Evolutionary conservation across 2,113 vertebrate genomes (phyloP), one percentile per base, ranked within the genome.

Genomic region (Carassius auratus): DNA sequence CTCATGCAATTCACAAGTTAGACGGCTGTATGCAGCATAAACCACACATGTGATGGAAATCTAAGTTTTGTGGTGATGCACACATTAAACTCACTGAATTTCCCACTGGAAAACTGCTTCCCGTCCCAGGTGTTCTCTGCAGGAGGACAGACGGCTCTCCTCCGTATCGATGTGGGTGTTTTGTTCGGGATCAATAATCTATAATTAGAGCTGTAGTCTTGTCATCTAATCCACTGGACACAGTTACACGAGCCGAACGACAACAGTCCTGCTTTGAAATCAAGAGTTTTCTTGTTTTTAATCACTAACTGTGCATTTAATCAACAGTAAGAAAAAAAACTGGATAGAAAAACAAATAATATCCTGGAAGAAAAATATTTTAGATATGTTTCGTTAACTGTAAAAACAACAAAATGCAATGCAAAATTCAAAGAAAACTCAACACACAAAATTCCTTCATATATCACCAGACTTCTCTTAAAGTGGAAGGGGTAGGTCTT

Each of bases 171-270:
- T 57, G 33, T 2, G 33, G 6, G 26, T 75, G 48, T 85, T 81
- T 23, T 59, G 77, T 79, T 85, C 38, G 21, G 17, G 59, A 82
- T 89, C 79, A 5, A 50, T 86, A 57, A 52, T 76, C 86, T 86
- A 83, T 83, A 71, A 69, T 78, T 86, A 78, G 79, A 85, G 55
- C 36, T 30, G 50, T 19, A 62, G 79, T 66, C 30, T 66, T 38
- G 80, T 84, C 59, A 83, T 82, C 81, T 64, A 85, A 87, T 87
- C 64, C 76, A 55, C 64, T 80, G 80, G 45, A 76, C 48, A 57
- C 50, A 33, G 73, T 59, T 77, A 83, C 48, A 9, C 52, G 15
- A 76, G 45, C 79, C 33, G 26, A 14, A 66, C 26, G 2, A 6
- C 26, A 2, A 5, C 62, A 30, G 5, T 6, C 5, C 38, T 5